Base-by-base conservation (phyloP, 2,888 invertebrate species). In the Pediacus dermestoides region DNA sequence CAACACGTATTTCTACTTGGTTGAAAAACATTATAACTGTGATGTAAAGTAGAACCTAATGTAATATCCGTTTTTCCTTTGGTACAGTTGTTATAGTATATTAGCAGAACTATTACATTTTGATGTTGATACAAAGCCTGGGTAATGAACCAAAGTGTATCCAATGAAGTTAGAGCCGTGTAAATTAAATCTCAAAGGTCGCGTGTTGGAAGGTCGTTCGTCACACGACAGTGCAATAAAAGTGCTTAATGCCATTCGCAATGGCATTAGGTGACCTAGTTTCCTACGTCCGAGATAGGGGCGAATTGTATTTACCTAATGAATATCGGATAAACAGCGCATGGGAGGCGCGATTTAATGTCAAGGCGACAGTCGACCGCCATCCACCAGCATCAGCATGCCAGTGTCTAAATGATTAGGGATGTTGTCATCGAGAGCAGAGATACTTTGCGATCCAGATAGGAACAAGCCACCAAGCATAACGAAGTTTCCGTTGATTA, bases 141-240 rank as follows among this genome's bases (percentile, higher is more conserved):
- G n/a, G n/a, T n/a, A 30, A 41, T 41, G 41, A 34, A 37, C 41
- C 37, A 30, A 23, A 25, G 28, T 37, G 28, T 42, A 42, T 30
- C 37, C 26, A 37, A 37, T 22, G 15, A 18, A 33, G 42, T 30
- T 34, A 30, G 22, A 31, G 33, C 32, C 22, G 30, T 18, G 32
- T 18, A 37, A 39, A 46, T 42, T 50, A 40, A 43, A 38, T 46
- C 42, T 34, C 3, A 25, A 36, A 46, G 46, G 40, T 50, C 37
- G 53, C 53, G 43, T 53, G 53, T 40, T 39, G 43, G 34, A 42
- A 42, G 46, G 40, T 28, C 50, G 42, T 51, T 42, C 42, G 33
- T 53, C 44, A 47, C 45, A 32, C 39, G 35, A 44, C 25, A 43
- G 42, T 33, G 44, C 45, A 48, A 47, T 48, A 52, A 52, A 52